phyloP scores from a whole-genome alignment of 2,797 vertebrate species.

The Gorsachius magnificus region DNA sequence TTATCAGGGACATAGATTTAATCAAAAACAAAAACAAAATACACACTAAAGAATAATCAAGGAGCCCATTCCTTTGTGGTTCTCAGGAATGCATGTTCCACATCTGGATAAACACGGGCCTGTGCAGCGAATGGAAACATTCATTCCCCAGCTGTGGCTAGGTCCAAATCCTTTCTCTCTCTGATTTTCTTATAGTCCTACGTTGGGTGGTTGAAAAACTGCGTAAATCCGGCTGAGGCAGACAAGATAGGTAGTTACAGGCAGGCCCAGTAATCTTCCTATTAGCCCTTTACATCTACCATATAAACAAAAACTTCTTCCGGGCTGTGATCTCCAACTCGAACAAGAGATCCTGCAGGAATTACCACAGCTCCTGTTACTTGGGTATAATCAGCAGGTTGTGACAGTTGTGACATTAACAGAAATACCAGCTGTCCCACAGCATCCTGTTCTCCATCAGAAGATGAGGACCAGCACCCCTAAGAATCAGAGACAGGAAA shows the following conservation, averaged over 20 bases:
- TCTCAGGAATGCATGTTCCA: background rate
- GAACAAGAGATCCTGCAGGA: background rate
- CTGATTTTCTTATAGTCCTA: background rate
- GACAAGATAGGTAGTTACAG: background rate
- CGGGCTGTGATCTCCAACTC: background rate
- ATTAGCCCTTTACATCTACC: background rate
- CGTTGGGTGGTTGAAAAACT: background rate
- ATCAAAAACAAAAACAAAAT: slow-evolving; percentile 18
- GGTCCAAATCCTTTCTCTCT: background rate
- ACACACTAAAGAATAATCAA: background rate
- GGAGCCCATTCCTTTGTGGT: slow-evolving; percentile 2
- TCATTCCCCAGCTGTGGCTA: background rate
- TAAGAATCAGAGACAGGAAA: background rate
- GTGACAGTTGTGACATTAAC: background rate
- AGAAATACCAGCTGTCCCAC: background rate
- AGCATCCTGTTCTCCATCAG: background rate
- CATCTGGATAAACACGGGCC: slow-evolving; percentile 45
- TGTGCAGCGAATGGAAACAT: slow-evolving; percentile 8
- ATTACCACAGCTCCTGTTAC: background rate
- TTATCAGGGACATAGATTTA: background rate
- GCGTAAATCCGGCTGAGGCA: background rate
- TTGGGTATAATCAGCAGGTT: background rate
- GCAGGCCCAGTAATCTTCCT: background rate
- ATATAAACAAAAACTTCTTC: background rate
- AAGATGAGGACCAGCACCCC: background rate